phyloP scores from a whole-genome alignment of 2,113 vertebrate genomes.

The Eptatretus burgeri region DNA sequence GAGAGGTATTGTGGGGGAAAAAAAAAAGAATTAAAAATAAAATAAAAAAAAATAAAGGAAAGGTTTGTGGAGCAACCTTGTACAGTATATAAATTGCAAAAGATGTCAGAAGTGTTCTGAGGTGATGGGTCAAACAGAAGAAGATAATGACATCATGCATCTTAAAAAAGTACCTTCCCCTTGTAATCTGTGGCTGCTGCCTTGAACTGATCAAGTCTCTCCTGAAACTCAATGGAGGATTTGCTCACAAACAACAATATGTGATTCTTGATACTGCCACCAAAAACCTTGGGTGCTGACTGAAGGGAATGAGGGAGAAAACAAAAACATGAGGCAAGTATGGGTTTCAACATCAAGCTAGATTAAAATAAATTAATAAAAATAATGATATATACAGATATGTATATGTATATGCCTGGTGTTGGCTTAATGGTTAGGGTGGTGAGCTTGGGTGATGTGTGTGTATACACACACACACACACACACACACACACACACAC shows the following conservation, averaged over 20 bases:
- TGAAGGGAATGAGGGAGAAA: constrained; percentile 14
- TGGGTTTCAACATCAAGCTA: too few relatives aligned
- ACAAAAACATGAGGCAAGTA: background rate
- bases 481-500: too few relatives aligned
- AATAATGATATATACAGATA: too few relatives aligned
- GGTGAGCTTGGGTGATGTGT: too few relatives aligned
- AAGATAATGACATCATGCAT: too few relatives aligned
- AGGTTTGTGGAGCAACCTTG: background rate
- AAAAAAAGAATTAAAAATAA: constrained; percentile 2
- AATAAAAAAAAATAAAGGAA: background rate
- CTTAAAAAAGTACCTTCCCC: constrained; percentile 32
- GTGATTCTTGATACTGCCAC: constrained; percentile 94
- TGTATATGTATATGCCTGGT: too few relatives aligned
- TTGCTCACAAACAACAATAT: constrained; percentile 78
- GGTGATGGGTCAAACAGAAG: too few relatives aligned
- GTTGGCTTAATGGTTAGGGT: too few relatives aligned
- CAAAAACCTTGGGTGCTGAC: constrained; percentile 94
- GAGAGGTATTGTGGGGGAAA: background rate
- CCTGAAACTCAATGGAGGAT: constrained; percentile 34
- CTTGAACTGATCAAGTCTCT: constrained; percentile 61
- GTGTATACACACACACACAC: too few relatives aligned
- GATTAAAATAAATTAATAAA: too few relatives aligned
- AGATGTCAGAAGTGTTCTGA: background rate
- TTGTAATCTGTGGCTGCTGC: constrained; percentile 49
- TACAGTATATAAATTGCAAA: background rate